Percentiles rank a stretch among this genome's conserved stretches.
phyloP scores from a whole-genome alignment of 2,113 vertebrate species.

The Podilymbus podiceps region DNA sequence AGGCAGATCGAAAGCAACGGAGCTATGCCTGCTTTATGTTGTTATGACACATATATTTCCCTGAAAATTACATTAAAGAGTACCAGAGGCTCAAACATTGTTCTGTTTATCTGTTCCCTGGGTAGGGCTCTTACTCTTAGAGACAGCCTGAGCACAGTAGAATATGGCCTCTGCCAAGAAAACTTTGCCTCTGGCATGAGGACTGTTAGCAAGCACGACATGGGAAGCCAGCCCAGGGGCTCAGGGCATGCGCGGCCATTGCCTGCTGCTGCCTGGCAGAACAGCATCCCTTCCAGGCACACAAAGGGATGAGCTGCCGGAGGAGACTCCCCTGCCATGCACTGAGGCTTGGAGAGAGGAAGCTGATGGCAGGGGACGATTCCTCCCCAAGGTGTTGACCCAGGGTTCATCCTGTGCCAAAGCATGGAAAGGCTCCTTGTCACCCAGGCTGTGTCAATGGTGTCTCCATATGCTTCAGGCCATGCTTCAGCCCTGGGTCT shows the following conservation, averaged over 20 bases:
- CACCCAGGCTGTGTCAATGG: not conserved
- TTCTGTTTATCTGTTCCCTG: conserved; percentile 56
- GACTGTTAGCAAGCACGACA: not conserved
- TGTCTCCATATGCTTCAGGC: not conserved
- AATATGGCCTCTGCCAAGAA: not conserved
- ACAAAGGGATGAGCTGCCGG: not conserved
- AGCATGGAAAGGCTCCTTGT: not conserved
- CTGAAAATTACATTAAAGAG: conserved; percentile 53
- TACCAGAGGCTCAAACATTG: conserved; percentile 45
- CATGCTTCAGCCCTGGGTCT: not conserved
- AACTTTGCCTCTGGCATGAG: not conserved
- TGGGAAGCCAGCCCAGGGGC: not conserved
- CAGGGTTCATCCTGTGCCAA: not conserved
- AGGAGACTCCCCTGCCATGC: not conserved
- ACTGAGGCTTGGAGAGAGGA: not conserved
- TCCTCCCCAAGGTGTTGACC: not conserved
- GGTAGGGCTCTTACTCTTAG: conserved; percentile 11
- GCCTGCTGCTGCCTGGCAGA: not conserved
- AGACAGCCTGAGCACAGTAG: conserved; percentile 21
- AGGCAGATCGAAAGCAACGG: not conserved
- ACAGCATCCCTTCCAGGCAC: not conserved
- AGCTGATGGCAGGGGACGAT: not conserved
- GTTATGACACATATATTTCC: conserved; percentile 65
- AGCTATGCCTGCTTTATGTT: conserved; percentile 63
- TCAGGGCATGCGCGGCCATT: not conserved